These are phyloP conservation scores for Sarcophaga variegata DNA, from an alignment of 2,888 invertebrate species.

Conservation along the genomic window DNA sequence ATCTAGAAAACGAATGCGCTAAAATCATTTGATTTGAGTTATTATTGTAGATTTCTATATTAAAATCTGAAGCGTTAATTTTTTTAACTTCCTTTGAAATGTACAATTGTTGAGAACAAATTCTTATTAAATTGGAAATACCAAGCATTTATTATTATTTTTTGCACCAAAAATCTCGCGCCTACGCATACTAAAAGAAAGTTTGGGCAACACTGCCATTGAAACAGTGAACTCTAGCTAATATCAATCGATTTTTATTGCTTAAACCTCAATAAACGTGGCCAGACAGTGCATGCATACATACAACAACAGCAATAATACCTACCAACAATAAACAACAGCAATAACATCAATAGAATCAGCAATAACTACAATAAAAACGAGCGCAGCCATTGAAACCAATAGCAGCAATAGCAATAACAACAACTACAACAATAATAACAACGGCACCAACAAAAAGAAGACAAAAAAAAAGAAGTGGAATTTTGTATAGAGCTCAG, in stretches of 20 bases:
- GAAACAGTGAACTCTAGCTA: constrained; percentile 44
- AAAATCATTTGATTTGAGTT: too few relatives aligned
- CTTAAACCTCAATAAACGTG: constrained; percentile 64
- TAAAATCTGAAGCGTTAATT: too few relatives aligned
- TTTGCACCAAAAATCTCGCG: too few relatives aligned
- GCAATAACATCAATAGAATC: constrained; percentile 42
- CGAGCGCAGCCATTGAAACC: constrained; percentile 14
- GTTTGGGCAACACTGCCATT: constrained; percentile 27
- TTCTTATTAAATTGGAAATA: too few relatives aligned
- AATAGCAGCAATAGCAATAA: constrained; percentile 23
- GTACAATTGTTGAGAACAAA: too few relatives aligned
- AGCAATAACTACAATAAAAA: constrained; percentile 25
- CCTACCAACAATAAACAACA: constrained; percentile 2
- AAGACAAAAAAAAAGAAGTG: background rate
- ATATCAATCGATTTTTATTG: constrained; percentile 68
- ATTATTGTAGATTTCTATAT: too few relatives aligned
- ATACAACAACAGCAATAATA: constrained; percentile 26
- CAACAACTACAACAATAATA: constrained; percentile 20
- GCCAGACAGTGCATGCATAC: constrained; percentile 61
- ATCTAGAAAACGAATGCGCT: too few relatives aligned
- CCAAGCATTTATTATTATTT: too few relatives aligned
- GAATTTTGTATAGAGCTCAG: constrained; percentile 53
- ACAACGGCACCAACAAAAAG: background rate
- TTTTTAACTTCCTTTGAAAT: too few relatives aligned
- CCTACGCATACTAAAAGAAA: background rate